Evolutionary conservation across 2,797 vertebrate species (phyloP).

Genomic region (Danio jaintianensis): DNA sequence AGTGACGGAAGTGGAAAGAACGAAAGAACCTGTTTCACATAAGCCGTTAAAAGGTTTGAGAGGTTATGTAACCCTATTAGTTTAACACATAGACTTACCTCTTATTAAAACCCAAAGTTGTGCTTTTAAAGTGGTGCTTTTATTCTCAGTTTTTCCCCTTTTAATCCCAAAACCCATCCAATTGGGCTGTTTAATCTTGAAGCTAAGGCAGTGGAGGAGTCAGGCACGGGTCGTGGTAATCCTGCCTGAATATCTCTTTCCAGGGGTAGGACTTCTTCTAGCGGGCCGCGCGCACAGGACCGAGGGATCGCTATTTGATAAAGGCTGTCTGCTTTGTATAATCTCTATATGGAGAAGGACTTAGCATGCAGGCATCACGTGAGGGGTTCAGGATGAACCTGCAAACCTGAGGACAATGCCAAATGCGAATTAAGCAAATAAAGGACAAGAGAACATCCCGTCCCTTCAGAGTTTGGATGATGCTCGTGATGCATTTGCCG

Average conservation of each 20-base stretch:
- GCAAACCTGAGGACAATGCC: slow-evolving; percentile 46
- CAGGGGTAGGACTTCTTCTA: slow-evolving; percentile 49
- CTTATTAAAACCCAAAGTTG: slow-evolving; percentile 58
- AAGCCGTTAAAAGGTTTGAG: slow-evolving; percentile 53
- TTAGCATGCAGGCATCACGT: slow-evolving; percentile 38
- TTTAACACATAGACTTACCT: slow-evolving; percentile 56
- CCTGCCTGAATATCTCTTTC: slow-evolving; percentile 54
- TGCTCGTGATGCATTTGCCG: slow-evolving; percentile 9
- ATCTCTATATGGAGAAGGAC: slow-evolving; percentile 50
- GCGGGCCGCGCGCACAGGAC: slow-evolving; percentile 13
- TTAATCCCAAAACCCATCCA: slow-evolving; percentile 61
- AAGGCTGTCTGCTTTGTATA: slow-evolving; percentile 51
- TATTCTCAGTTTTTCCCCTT: slow-evolving; percentile 48
- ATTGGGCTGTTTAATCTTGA: slow-evolving; percentile 59
- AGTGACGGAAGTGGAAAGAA: slow-evolving; percentile 13
- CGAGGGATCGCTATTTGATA: slow-evolving; percentile 56
- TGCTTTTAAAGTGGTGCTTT: slow-evolving; percentile 59
- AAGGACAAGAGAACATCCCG: slow-evolving; percentile 6
- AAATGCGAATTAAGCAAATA: slow-evolving; percentile 36
- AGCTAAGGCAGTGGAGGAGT: slow-evolving; percentile 52
- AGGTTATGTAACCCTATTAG: slow-evolving; percentile 58
- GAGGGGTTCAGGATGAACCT: slow-evolving; percentile 35
- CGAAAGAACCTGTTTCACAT: slow-evolving; percentile 42
- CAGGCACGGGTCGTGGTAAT: slow-evolving; percentile 55
- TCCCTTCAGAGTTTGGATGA: neutral